Conservation (phyloP, 2,888 invertebrate genomes). For the Cepaea hortensis region DNA sequence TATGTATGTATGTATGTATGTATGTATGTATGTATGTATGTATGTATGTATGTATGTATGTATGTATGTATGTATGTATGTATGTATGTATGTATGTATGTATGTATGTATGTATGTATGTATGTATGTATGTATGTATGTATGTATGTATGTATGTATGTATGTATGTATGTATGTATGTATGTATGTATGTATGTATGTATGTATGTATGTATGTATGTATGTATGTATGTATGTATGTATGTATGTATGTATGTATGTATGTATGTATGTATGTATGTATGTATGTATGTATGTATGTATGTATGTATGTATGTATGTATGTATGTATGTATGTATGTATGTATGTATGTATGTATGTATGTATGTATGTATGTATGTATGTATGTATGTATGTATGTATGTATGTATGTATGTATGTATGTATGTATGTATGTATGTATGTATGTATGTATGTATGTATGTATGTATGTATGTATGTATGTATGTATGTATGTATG, state of each 20-base stretch:
- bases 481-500: background rate
- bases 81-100: background rate
- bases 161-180: slow-evolving; percentile 7
- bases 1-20: too few species aligned
- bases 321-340: slow-evolving; percentile 3
- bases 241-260: slow-evolving; percentile 7
- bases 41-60: background rate
- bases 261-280: slow-evolving; percentile 3
- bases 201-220: background rate
- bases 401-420: slow-evolving; percentile 7
- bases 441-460: slow-evolving; percentile 7
- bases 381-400: slow-evolving; percentile 7
- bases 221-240: slow-evolving; percentile 7
- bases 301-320: background rate
- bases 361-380: slow-evolving; percentile 7
- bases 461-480: slow-evolving; percentile 7
- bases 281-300: background rate
- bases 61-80: background rate
- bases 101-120: slow-evolving; percentile 1
- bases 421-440: slow-evolving; percentile 7
- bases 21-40: too few species aligned
- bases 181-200: background rate
- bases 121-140: slow-evolving; percentile 7
- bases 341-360: slow-evolving; percentile 7
- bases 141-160: slow-evolving; percentile 7